phyloP scores from a whole-genome alignment of 2,113 vertebrate species.

The Chlamydotis undulata region DNA sequence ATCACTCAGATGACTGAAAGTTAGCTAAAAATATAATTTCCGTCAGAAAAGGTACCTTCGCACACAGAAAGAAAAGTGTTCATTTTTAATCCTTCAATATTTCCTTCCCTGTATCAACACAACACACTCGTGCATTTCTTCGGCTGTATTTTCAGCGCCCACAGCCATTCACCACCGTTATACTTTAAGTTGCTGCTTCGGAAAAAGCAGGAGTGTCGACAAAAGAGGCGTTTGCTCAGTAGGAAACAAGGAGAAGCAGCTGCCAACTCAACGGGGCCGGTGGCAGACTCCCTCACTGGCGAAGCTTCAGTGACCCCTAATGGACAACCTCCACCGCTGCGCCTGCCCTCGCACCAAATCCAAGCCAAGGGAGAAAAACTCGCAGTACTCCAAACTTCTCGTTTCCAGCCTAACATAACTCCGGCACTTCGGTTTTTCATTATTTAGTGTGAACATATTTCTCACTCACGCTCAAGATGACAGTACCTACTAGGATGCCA shows the following conservation, averaged over 20 bases:
- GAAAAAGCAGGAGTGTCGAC: neutral
- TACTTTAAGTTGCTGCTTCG: accelerated
- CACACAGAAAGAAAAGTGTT: neutral
- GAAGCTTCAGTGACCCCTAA: constrained; percentile 54
- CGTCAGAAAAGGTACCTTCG: neutral
- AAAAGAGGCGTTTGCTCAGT: accelerated
- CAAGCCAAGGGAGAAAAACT: accelerated
- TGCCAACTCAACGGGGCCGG: neutral
- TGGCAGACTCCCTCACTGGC: accelerated
- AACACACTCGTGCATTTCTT: neutral
- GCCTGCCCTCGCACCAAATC: neutral
- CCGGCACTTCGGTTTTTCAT: neutral
- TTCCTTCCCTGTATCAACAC: neutral
- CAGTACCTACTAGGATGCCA: neutral
- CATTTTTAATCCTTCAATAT: neutral
- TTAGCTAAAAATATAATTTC: neutral
- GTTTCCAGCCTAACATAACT: accelerated
- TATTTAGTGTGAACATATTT: accelerated
- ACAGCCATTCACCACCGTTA: neutral
- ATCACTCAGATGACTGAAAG: neutral
- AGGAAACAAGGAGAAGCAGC: accelerated
- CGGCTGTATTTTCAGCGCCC: neutral
- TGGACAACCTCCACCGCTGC: neutral
- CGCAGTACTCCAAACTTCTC: accelerated
- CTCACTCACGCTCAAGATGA: neutral